Evolutionary conservation across 2,113 vertebrate species (phyloP).

Genomic region (Holacanthus passer): DNA sequence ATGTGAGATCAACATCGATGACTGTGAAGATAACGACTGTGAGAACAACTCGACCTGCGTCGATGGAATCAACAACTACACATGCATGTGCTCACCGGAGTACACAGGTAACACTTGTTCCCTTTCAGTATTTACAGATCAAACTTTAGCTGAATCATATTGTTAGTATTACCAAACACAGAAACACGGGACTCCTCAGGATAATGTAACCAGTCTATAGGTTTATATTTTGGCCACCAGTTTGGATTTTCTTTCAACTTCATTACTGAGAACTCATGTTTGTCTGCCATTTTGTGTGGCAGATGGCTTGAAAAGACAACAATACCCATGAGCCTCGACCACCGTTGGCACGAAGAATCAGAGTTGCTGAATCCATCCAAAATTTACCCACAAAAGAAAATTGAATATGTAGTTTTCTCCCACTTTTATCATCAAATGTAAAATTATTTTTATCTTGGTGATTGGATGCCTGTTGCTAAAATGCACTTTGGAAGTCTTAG

Average conservation of each 20-base stretch:
- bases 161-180: neutral
- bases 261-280: neutral
- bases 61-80: slow-evolving; percentile 99
- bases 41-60: slow-evolving; percentile 99
- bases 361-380: neutral
- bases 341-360: too few species aligned
- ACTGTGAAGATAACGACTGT: slow-evolving; percentile 99
- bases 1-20: slow-evolving; percentile 96
- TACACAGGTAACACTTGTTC: slow-evolving; percentile 91
- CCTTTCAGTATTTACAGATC: neutral
- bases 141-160: neutral
- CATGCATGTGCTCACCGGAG: slow-evolving; percentile 95
- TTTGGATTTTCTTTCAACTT: neutral
- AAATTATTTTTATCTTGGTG: neutral
- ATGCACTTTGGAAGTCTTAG: neutral
- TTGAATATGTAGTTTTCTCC: neutral
- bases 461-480: neutral
- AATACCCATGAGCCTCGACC: neutral
- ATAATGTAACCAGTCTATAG: neutral
- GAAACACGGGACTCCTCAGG: neutral
- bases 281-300: neutral
- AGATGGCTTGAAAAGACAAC: neutral
- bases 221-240: neutral
- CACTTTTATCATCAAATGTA: fast-evolving
- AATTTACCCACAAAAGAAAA: neutral